Percentiles rank a stretch among this genome's conserved stretches.
Conservation (phyloP, 2,797 vertebrate species). For the Novumbra hubbsi region DNA sequence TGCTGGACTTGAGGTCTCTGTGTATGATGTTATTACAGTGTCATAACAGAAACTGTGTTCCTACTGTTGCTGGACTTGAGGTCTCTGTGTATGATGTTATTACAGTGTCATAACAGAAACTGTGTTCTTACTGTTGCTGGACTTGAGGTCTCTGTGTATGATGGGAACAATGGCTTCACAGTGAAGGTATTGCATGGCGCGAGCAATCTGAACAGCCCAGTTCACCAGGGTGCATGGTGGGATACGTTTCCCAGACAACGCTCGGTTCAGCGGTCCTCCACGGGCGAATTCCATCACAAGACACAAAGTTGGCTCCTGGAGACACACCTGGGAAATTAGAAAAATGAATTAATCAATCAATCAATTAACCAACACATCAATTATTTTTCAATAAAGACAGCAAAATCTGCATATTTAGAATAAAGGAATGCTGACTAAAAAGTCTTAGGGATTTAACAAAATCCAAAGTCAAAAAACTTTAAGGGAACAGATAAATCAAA, state of each 20-base stretch:
- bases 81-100: neutral
- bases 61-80: no score
- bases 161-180: slow-evolving; percentile 93
- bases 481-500: no score
- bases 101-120: neutral
- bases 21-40: neutral
- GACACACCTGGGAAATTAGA: slow-evolving; percentile 64
- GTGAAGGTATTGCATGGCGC: slow-evolving; percentile 93
- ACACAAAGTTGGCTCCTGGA: slow-evolving; percentile 93
- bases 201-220: slow-evolving; percentile 95
- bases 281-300: slow-evolving; percentile 96
- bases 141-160: slow-evolving; percentile 96
- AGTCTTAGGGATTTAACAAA: no score
- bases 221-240: slow-evolving; percentile 93
- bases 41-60: neutral
- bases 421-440: no score
- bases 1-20: no score
- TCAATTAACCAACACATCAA: neutral
- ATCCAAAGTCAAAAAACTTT: no score
- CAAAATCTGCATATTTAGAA: no score
- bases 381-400: no score
- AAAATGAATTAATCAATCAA: neutral
- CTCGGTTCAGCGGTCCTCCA: slow-evolving; percentile 90
- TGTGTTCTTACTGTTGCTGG: slow-evolving; percentile 93
- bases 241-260: slow-evolving; percentile 91